Percentiles rank a stretch among this genome's conserved stretches.
Conservation (phyloP, 2,888 invertebrate genomes). For the Scaeva pyrastri region DNA sequence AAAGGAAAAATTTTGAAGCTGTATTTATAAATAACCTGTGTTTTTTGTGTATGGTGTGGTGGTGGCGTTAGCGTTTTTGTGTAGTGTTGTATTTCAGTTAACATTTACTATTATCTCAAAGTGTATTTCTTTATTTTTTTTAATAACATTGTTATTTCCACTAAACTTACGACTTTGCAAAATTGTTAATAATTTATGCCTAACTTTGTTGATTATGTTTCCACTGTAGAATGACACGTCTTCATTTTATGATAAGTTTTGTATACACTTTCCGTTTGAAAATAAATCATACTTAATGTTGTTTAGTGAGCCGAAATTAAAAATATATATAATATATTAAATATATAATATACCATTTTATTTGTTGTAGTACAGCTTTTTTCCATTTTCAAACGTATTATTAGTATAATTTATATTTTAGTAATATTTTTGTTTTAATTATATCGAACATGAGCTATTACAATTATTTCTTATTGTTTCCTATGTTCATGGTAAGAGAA, state of each 20-base stretch:
- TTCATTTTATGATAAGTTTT: constrained; percentile 71
- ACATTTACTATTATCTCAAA: constrained; percentile 52
- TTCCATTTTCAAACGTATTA: constrained; percentile 56
- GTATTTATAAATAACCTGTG: constrained; percentile 68
- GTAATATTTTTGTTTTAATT: constrained; percentile 71
- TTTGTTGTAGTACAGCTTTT: constrained; percentile 66
- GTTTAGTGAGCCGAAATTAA: constrained; percentile 58
- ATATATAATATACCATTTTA: constrained; percentile 63
- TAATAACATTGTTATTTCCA: constrained; percentile 70
- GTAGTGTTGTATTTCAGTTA: constrained; percentile 53
- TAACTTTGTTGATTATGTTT: constrained; percentile 74
- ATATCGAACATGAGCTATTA: constrained; percentile 76
- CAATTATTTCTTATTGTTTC: constrained; percentile 75
- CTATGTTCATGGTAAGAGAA: constrained; percentile 67
- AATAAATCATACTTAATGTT: constrained; percentile 49
- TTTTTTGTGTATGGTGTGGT: constrained; percentile 41
- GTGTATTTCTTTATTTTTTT: constrained; percentile 50
- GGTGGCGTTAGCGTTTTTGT: constrained; percentile 33
- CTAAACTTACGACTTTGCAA: constrained; percentile 76
- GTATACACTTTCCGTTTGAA: constrained; percentile 67
- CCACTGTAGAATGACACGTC: constrained; percentile 72
- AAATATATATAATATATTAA: constrained; percentile 65
- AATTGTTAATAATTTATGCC: constrained; percentile 75
- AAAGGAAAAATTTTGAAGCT: constrained; percentile 72
- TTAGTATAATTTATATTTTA: constrained; percentile 73